Conservation (phyloP, 2,797 vertebrate genomes). For the Manis pentadactyla region DNA sequence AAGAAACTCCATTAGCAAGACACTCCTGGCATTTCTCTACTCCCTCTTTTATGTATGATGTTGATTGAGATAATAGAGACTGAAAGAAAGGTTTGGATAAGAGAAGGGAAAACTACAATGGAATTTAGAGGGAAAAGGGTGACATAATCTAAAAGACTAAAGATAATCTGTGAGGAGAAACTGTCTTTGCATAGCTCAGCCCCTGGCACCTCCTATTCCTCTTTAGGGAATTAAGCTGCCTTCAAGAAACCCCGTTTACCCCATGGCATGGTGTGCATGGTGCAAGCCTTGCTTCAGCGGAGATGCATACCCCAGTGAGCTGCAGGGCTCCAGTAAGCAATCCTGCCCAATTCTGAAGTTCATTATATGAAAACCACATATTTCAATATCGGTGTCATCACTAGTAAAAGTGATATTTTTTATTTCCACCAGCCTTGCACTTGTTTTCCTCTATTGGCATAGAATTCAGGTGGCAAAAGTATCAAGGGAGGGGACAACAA, state of each 20-base stretch:
- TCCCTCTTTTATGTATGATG: background rate
- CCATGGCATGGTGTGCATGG: rapidly evolving
- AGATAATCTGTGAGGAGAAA: background rate
- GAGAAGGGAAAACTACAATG: too few species aligned
- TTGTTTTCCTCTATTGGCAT: background rate
- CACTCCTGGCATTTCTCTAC: background rate
- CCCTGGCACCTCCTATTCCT: background rate
- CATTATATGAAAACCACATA: background rate
- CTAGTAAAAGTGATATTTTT: background rate
- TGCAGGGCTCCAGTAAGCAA: background rate
- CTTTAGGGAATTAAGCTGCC: background rate
- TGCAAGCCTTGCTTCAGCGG: background rate
- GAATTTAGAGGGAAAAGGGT: background rate
- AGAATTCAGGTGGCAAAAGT: background rate
- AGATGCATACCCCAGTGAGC: background rate
- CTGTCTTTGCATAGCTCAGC: background rate
- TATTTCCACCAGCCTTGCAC: background rate
- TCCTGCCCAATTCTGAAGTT: background rate
- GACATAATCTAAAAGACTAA: background rate
- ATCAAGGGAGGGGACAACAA: background rate
- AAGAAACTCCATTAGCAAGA: background rate
- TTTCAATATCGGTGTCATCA: background rate
- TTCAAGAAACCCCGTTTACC: background rate
- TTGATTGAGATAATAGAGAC: too few species aligned
- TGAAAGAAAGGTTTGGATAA: too few species aligned